Base-by-base conservation (phyloP, 1,140 invertebrate genomes). In the Achatina immaculata region DNA sequence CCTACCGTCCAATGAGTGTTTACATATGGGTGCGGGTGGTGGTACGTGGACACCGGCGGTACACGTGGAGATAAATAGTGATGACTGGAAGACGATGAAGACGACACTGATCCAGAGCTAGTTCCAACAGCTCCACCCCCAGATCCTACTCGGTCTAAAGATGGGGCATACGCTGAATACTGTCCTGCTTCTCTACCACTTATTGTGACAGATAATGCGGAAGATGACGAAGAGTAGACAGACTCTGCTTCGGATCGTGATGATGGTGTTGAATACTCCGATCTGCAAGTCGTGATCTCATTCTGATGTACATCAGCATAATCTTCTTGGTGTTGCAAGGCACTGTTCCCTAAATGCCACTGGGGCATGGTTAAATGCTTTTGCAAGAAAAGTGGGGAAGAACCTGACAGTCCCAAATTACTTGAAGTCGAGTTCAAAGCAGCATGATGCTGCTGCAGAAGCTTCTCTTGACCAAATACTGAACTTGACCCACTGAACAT, bases 11-110 rank as follows among this genome's bases (percentile, higher is more conserved):
- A 83, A 28, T 79, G 65, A 31, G 76, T 40, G 48, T 80, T 85
- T 34, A 83, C 80, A 58, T 85, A 83, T 16, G 82, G 83, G 55
- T 79, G 81, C 28, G 80, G 79, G 40, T 81, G 82, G 76, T 81
- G 77, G 80, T 80, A 83, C 36, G 84, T 83, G 42, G 84, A 81
- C 42, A 79, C 77, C 1, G 77, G 77, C 0, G 77, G 77, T 6
- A 79, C 77, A 28, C 77, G 77, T 21, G 77, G 77, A 45, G 77
- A 79, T 55, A 79, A 51, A 51, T 79, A 79, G n/a, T 68, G 77
- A 55, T 79, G 62, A 43, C 42, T 48, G 1, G 66, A 55, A 7
- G 43, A 55, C 19, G 62, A 38, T 38, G 43, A 4, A 68, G 65
- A 38, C 28, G 65, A 38, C 16, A 36, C 11, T 34, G n/a, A 14